phyloP scores from a whole-genome alignment of 2,888 invertebrate genomes.

The Scrobipalpa atriplicella region DNA sequence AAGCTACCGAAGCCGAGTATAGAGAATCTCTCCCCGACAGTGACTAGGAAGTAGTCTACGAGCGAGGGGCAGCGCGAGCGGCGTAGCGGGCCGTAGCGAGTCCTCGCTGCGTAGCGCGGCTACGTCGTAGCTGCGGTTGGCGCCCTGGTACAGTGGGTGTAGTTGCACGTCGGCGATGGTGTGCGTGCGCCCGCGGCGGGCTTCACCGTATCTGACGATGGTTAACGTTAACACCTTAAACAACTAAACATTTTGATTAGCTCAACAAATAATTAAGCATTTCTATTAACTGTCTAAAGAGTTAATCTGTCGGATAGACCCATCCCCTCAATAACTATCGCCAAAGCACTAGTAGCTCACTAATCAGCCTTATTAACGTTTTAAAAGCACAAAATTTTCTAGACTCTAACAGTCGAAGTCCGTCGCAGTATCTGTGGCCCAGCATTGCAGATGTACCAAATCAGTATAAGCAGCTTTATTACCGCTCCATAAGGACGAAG shows the following conservation, averaged over 20 bases:
- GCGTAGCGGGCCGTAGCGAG: slow-evolving; percentile 12
- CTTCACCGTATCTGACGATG: slow-evolving; percentile 45
- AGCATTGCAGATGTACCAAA: no score
- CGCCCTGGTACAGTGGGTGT: slow-evolving; percentile 60
- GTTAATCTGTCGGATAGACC: no score
- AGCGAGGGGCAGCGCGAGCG: slow-evolving; percentile 43
- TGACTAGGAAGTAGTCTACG: slow-evolving; percentile 55
- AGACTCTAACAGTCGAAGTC: no score
- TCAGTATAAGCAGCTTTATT: background rate
- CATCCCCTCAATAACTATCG: no score
- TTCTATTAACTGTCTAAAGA: no score
- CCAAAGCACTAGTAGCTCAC: no score
- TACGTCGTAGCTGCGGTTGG: slow-evolving; percentile 53
- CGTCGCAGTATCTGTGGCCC: background rate
- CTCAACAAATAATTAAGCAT: no score
- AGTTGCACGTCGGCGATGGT: slow-evolving; percentile 53
- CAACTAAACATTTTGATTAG: no score
- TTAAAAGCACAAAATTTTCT: no score
- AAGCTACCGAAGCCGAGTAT: slow-evolving; percentile 62
- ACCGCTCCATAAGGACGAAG: slow-evolving; percentile 59
- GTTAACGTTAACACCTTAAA: no score
- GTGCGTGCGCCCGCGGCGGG: slow-evolving; percentile 43
- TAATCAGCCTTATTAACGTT: no score
- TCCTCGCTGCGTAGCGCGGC: slow-evolving; percentile 56
- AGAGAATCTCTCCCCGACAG: slow-evolving; percentile 58